Percentiles rank a stretch among this genome's conserved stretches.
Evolutionary conservation across 92 coral and sea anemone species (phyloP).

Genomic region (Isaurus tuberculatus): DNA sequence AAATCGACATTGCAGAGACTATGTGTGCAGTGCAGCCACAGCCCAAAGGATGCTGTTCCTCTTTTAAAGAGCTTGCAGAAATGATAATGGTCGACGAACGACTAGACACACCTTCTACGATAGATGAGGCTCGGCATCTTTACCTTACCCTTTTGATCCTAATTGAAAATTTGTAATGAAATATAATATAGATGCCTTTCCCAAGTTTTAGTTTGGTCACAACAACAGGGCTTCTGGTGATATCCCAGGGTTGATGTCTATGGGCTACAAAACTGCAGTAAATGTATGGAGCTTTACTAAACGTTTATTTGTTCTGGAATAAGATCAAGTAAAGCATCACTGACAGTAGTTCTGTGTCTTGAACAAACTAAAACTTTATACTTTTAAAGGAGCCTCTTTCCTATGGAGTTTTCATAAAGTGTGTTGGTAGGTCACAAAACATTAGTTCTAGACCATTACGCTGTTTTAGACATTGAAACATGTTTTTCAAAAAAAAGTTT

Average conservation of each 20-base stretch:
- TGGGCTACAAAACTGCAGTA: constrained; percentile 8
- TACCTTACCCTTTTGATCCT: constrained; percentile 1
- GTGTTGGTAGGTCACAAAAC: constrained; percentile 17
- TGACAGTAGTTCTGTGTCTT: not conserved
- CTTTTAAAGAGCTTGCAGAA: constrained; percentile 57
- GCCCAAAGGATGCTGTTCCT: constrained; percentile 43
- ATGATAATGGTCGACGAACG: constrained; percentile 55
- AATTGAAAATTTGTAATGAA: constrained; percentile 22
- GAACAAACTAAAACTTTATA: constrained; percentile 17
- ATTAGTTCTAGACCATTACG: not conserved
- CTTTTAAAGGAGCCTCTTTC: not conserved
- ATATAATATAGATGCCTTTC: constrained; percentile 12
- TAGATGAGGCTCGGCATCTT: constrained; percentile 17
- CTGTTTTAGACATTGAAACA: not conserved
- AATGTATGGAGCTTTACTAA: constrained; percentile 7
- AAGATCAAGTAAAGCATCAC: constrained; percentile 3
- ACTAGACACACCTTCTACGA: constrained; percentile 15
- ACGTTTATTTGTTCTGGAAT: not conserved
- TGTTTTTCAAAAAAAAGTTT: too few species aligned
- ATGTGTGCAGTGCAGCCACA: constrained; percentile 42
- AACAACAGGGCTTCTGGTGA: constrained; percentile 1
- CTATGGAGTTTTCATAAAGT: constrained; percentile 2
- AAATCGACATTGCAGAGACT: constrained; percentile 51
- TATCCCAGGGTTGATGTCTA: constrained; percentile 4
- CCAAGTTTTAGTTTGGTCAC: constrained; percentile 10